phyloP scores from a whole-genome alignment of 1,140 invertebrate species.

The Portunus trituberculatus region DNA sequence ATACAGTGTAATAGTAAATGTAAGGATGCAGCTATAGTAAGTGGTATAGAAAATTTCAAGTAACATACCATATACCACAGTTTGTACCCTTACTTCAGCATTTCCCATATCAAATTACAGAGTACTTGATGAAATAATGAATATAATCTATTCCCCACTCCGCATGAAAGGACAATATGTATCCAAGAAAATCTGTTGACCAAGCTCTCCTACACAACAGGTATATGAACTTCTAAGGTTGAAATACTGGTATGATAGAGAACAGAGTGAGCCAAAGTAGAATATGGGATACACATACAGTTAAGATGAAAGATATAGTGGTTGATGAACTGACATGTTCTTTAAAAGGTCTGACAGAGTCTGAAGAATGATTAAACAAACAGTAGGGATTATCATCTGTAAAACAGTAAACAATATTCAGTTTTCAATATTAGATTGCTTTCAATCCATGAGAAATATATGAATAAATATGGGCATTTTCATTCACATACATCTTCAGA shows the following conservation, averaged over 20 bases:
- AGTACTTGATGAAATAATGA: neutral
- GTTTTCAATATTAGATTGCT: neutral
- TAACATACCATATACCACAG: neutral
- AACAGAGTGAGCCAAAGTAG: neutral
- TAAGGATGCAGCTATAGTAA: neutral
- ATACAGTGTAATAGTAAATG: neutral
- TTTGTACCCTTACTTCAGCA: neutral
- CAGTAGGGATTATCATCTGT: no score
- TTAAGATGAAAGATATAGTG: neutral
- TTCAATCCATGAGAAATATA: neutral
- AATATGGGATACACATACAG: neutral
- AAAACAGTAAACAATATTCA: neutral
- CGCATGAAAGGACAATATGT: neutral
- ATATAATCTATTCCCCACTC: neutral
- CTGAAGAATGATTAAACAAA: no score
- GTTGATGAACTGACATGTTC: neutral
- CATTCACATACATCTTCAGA: neutral
- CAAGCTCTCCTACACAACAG: neutral
- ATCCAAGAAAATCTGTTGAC: neutral
- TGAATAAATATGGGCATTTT: neutral
- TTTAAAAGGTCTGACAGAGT: neutral
- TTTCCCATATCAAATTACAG: neutral
- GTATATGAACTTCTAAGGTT: neutral
- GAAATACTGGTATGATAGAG: neutral
- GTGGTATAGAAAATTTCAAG: neutral